phyloP scores from a whole-genome alignment of 1,140 invertebrate genomes.

The Aporrectodea caliginosa region DNA sequence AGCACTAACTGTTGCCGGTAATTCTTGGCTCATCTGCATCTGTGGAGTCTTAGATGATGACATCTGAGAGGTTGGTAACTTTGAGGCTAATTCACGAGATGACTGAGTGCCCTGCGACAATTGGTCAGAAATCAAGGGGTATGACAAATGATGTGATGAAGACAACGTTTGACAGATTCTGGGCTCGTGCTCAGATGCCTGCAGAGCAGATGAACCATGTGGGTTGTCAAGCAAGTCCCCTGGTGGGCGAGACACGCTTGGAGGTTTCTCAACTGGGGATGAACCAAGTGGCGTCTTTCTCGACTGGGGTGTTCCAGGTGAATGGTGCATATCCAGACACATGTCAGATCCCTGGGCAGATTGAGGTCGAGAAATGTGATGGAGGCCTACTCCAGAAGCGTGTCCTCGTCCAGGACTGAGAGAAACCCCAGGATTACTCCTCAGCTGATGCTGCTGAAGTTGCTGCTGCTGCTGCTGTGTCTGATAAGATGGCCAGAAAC shows the following conservation, averaged over 20 bases:
- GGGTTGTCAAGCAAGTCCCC: not conserved
- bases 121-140: not conserved
- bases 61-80: not conserved
- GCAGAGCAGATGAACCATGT: not conserved
- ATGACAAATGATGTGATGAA: not conserved
- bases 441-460: not conserved
- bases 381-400: not conserved
- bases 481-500: not conserved
- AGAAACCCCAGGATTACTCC: not conserved
- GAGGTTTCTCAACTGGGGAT: not conserved
- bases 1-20: not conserved
- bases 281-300: not conserved
- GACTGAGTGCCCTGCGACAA: not conserved
- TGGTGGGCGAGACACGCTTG: not conserved
- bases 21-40: not conserved
- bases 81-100: not conserved
- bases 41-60: not conserved
- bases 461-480: not conserved
- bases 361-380: not conserved
- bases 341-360: not conserved
- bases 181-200: not conserved
- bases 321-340: not conserved
- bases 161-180: not conserved
- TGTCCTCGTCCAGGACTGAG: not conserved
- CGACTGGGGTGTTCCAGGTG: not conserved